Evolutionary conservation across 2,797 vertebrate species (phyloP), one percentile per base, ranked within the genome.

Genomic region (Alauda arvensis): DNA sequence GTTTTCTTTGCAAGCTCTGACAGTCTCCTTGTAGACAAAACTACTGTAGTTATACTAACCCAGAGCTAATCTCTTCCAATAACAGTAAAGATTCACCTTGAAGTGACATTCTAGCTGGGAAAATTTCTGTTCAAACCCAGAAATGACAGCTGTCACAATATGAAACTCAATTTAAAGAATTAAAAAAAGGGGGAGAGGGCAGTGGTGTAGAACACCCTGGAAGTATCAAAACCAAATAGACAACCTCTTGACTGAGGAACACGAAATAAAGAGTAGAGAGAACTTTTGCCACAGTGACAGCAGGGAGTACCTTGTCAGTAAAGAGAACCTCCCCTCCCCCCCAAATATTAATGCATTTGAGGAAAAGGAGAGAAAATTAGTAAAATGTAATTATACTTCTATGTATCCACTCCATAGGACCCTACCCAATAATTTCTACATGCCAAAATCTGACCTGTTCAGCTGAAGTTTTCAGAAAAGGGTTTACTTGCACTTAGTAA

Each of bases 101-200:
- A 83, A 86, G 49, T 45, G 26, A 83, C 25, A 37, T 56, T 62
- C 25, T 34, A 48, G 17, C 31, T 74, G 12, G 77, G 39, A 81
- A 91, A 84, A 82, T 24, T 74, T 77, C 42, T 82, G n/a, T 39
- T 86, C 21, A 82, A 92, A 78, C 12, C 16, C 59, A 87, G 55
- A 85, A 87, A 83, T 45, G 46, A 63, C 20, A 77, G 40, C 40
- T 49, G 34, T 66, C 23, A 43, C 60, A 40, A 83, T 63, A 78
- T 28, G 20, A 87, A 89, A 68, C 40, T 51, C 8, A 3, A 42
- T 65, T 71, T 71, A 60, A 85, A 77, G 28, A 75, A 46, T 14
- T 17, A 33, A 59, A 43, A 42, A 40, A 59, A 2, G 2, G 5
- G 3, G 7, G 10, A 28, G 14, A n/a, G 4, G 6, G 8, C 5